Evolutionary conservation across 2,113 vertebrate species (phyloP).

Genomic region (Myanophis thanlyinensis): DNA sequence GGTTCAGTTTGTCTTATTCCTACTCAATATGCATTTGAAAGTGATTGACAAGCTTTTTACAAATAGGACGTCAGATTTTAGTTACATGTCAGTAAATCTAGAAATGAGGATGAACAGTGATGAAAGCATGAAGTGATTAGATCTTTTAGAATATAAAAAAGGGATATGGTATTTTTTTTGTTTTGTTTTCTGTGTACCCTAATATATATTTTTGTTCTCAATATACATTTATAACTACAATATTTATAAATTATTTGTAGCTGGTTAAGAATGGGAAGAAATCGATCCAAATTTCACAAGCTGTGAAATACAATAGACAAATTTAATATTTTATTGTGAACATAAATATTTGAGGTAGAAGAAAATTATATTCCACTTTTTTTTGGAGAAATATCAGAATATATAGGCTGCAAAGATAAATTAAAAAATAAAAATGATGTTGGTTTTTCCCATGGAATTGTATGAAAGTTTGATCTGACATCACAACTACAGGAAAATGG

Average conservation of each 20-base stretch:
- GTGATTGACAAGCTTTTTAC: neutral
- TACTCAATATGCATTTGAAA: neutral
- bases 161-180: too few relatives aligned
- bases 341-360: neutral
- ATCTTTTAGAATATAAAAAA: too few relatives aligned
- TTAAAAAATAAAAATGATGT: neutral
- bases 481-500: neutral
- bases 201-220: neutral
- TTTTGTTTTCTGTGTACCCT: neutral
- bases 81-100: neutral
- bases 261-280: neutral
- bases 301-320: neutral
- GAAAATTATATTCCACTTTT: neutral
- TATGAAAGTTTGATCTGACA: too few relatives aligned
- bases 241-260: neutral
- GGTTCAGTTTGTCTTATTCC: neutral
- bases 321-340: neutral
- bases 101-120: neutral
- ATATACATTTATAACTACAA: neutral
- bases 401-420: neutral
- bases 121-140: neutral
- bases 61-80: neutral
- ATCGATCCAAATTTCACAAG: neutral
- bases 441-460: neutral
- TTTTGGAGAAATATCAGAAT: neutral